Conservation (phyloP, 2,888 invertebrate genomes). For the Lepidocyrtoides sp. region DNA sequence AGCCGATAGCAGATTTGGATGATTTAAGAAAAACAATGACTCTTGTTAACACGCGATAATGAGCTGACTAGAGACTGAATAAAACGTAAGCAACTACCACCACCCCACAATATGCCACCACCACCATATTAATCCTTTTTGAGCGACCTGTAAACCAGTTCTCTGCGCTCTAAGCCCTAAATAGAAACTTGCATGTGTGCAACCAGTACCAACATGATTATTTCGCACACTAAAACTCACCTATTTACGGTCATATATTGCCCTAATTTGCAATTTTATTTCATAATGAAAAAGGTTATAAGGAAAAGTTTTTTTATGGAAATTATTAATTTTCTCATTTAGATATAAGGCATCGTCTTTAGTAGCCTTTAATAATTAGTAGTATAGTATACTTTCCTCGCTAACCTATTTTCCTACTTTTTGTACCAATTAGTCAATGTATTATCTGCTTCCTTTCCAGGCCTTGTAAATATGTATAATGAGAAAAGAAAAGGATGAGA, state of each 20-base stretch:
- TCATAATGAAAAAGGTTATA: constrained; percentile 11
- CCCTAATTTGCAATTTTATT: constrained; percentile 61
- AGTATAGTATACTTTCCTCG: background rate
- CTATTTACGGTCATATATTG: constrained; percentile 60
- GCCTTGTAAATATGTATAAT: too few species aligned
- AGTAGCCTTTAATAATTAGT: background rate
- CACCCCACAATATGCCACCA: constrained; percentile 12
- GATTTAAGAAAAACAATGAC: constrained; percentile 70
- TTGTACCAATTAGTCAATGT: background rate
- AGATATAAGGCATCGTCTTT: too few species aligned
- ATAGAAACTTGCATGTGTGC: background rate
- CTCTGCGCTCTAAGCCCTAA: too few species aligned
- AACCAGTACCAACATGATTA: background rate
- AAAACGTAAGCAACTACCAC: constrained; percentile 23
- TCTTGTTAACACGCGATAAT: constrained; percentile 72
- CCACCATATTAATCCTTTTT: background rate
- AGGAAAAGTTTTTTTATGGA: constrained; percentile 45
- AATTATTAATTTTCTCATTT: constrained; percentile 54
- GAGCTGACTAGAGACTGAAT: constrained; percentile 51
- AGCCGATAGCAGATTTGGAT: constrained; percentile 15
- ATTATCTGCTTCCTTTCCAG: too few species aligned
- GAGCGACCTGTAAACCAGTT: constrained; percentile 51
- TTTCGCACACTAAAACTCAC: background rate
- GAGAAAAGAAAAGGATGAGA: too few species aligned
- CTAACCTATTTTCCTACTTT: constrained; percentile 63